Conservation (phyloP, 2,797 vertebrate species). For the Thamnophis elegans region DNA sequence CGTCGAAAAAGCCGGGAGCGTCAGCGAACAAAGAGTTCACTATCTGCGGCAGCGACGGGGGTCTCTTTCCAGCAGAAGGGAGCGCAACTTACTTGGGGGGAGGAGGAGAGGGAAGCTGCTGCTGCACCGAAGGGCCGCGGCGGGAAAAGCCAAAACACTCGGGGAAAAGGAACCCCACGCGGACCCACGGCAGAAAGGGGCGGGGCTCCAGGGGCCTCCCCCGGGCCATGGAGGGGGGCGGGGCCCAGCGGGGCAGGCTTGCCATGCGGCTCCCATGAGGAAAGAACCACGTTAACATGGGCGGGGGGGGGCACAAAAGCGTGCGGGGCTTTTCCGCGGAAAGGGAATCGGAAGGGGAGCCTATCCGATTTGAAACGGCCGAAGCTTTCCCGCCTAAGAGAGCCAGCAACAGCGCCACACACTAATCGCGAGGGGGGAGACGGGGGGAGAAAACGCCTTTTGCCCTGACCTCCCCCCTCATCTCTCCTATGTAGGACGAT, state of each 20-base stretch:
- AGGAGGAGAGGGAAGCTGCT: background rate
- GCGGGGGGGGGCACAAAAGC: no score
- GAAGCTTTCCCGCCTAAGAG: background rate
- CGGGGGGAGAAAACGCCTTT: no score
- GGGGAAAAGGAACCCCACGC: background rate
- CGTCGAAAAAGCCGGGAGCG: background rate
- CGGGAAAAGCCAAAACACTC: background rate
- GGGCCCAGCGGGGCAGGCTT: background rate
- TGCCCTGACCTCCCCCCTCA: no score
- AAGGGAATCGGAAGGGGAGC: background rate
- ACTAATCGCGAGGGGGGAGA: no score
- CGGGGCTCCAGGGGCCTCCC: background rate
- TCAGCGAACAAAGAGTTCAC: background rate
- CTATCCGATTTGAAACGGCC: background rate
- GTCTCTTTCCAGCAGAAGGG: background rate
- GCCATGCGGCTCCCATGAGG: slow-evolving; percentile 29
- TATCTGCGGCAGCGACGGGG: background rate
- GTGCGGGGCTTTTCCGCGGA: background rate
- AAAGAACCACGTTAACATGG: background rate
- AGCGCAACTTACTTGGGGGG: no score
- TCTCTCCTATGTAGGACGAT: no score
- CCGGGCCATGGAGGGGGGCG: background rate
- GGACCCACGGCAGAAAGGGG: background rate
- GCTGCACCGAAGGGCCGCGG: background rate
- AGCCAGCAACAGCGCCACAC: background rate